Evolutionary conservation across 2,797 vertebrate species (phyloP), one percentile per base, ranked within the genome.

Genomic region (Manis crassicaudata): DNA sequence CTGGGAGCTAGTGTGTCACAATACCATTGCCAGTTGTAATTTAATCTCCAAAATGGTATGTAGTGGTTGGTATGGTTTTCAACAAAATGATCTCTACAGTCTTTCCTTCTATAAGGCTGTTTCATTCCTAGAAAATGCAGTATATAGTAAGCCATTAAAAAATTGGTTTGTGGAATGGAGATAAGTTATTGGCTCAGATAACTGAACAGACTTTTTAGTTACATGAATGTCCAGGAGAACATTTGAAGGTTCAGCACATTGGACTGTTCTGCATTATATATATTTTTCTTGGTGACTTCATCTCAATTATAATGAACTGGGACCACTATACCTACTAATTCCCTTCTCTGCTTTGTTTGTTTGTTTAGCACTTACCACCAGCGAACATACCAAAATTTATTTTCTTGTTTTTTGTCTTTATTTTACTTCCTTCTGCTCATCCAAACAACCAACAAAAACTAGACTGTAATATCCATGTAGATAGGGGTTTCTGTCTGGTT

Each of bases 61-160:
- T 18, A 89, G 13, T 65, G 56, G 0, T 89, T 80, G 73, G 29
- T 93, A 62, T 13, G 72, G 23, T 70, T 95, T 50, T 88, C 43
- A 58, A 21, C 32, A 89, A 92, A 84, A 86, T 35, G 46, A 82
- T 32, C 3, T 70, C 25, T 75, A 18, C 20, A 86, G 32, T 25
- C 35, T 80, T 79, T 52, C 10, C 7, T 54, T 93, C 46, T 86
- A 32, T 50, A 85, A 46, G 12, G 35, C 62, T 35, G 35, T 88
- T 95, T 3, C 50, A 79, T 46, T 80, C 18, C 37, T 92, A 88
- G 32, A 88, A 96, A 87, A 81, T 58, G 85, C 72, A 86, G 1
- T 82, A 9, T 67, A 72, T 76, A 70, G 18, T 50, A 50, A 82
- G 77, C 32, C 10, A n/a, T 72, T 52, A 85, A 58, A 72, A 90